These are phyloP conservation scores for Bradypodion pumilum DNA, from an alignment of 2,797 vertebrate genomes.

Conservation along the genomic window DNA sequence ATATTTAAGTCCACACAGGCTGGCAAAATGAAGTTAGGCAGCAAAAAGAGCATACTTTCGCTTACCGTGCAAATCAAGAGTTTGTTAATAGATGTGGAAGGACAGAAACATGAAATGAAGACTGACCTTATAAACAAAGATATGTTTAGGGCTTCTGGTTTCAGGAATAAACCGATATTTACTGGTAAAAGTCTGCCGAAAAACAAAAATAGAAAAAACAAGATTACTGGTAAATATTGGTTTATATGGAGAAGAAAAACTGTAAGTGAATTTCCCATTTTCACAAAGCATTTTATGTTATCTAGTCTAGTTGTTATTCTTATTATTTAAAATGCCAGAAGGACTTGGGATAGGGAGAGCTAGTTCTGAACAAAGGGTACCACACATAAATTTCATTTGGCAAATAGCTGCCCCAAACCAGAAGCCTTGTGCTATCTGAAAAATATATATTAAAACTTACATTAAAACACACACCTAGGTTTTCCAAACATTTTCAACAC, in stretches of 20 bases:
- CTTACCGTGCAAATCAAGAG: constrained; percentile 51
- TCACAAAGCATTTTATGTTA: constrained; percentile 6
- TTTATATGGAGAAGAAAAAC: constrained; percentile 77
- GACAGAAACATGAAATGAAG: constrained; percentile 74
- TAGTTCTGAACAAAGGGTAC: background rate
- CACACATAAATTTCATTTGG: constrained; percentile 19
- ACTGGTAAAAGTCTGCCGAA: constrained; percentile 82
- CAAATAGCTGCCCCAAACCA: constrained; percentile 66
- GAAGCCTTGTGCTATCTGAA: constrained; percentile 63
- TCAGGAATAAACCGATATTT: constrained; percentile 81
- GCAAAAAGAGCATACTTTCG: constrained; percentile 68
- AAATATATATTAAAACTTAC: background rate
- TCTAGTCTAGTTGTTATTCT: constrained; percentile 1
- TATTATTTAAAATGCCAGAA: background rate
- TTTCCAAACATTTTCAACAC: background rate
- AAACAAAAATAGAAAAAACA: constrained; percentile 80
- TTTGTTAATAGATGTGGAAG: constrained; percentile 65
- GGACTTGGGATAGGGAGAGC: background rate
- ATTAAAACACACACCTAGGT: background rate
- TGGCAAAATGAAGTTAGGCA: constrained; percentile 55
- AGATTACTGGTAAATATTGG: constrained; percentile 82
- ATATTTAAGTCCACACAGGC: constrained; percentile 46
- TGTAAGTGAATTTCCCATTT: constrained; percentile 46
- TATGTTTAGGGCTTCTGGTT: constrained; percentile 79
- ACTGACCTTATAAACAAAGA: constrained; percentile 79